Evolutionary conservation across 2,113 vertebrate genomes (phyloP), one percentile per base, ranked within the genome.

Genomic region (Cyanoliseus patagonus): DNA sequence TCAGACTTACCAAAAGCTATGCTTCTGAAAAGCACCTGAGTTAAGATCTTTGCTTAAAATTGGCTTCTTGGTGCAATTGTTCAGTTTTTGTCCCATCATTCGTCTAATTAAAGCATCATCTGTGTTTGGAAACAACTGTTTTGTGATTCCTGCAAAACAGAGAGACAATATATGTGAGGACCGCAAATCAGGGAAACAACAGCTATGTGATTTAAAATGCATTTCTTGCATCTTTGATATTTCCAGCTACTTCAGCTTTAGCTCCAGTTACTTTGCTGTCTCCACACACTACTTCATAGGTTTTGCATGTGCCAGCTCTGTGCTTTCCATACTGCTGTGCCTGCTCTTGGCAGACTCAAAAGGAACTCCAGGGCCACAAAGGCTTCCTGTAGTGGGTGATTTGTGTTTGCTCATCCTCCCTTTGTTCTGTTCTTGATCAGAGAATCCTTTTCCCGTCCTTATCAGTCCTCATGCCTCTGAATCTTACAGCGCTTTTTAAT

Each of bases 21-120:
- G 91, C 92, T 97, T 98, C 81, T 98, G 98, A 95, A 97, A 96
- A 96, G 97, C 97, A 96, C 97, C 97, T 95, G 97, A 97, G 93
- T 96, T 98, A 88, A 97, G 94, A 80, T 96, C 97, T 97, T 97
- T 98, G 97, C 97, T 97, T 96, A 97, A 85, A 95, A 97, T 96
- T 69, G 98, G 97, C 95, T 98, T 98, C 97, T 98, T 98, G 90
- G 98, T 98, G 95, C 97, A 98, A 75, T 98, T 98, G 86, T 98
- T 98, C 59, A 98, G 92, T 88, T 98, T 98, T 92, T 98, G 98
- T 39, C 98, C 98, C 97, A 98, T 98, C 98, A 98, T 98, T 93
- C 98, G 96, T 79, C 98, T 96, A 83, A 98, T 98, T 67, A 98
- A 97, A 95, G 98, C 96, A 46, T 98, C 98, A 18, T 98, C 98